A percentile compares a stretch with the other conserved stretches of the same genome.
phyloP scores from a whole-genome alignment of 2,888 invertebrate genomes.

The Nemotelus pantherinus region DNA sequence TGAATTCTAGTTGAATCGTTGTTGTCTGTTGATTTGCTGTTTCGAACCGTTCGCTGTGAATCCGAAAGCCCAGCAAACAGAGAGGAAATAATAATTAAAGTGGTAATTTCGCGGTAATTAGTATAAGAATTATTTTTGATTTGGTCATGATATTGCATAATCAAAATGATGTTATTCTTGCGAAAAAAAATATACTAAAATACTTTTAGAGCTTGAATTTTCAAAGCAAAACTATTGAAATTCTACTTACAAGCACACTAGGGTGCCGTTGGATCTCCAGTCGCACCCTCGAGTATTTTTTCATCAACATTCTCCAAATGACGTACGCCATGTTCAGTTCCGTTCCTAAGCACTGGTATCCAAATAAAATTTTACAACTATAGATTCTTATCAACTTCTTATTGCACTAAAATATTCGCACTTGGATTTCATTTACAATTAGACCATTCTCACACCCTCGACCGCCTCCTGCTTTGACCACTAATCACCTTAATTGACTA shows the following conservation, averaged over 20 bases:
- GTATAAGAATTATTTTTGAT: too few species aligned
- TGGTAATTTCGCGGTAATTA: too few species aligned
- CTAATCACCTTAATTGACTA: neutral
- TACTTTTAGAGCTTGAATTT: too few species aligned
- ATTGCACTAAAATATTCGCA: slow-evolving; percentile 8
- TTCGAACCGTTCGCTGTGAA: too few species aligned
- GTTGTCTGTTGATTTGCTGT: too few species aligned
- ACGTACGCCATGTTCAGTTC: slow-evolving; percentile 60
- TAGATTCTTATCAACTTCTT: neutral
- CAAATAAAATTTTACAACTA: slow-evolving; percentile 12
- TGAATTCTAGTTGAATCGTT: too few species aligned
- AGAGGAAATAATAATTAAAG: too few species aligned
- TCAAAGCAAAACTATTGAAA: too few species aligned
- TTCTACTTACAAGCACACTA: slow-evolving; percentile 54
- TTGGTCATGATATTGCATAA: too few species aligned
- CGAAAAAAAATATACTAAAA: too few species aligned
- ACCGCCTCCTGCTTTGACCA: neutral
- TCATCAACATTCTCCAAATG: slow-evolving; percentile 63
- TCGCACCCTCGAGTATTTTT: slow-evolving; percentile 60
- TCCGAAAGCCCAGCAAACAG: too few species aligned
- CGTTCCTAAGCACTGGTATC: slow-evolving; percentile 39
- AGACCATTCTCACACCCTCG: slow-evolving; percentile 3
- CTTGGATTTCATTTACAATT: neutral
- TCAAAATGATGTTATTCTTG: too few species aligned
- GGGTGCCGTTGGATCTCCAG: slow-evolving; percentile 55